Conservation (phyloP, 2,797 vertebrate genomes). For the Oreortyx pictus region DNA sequence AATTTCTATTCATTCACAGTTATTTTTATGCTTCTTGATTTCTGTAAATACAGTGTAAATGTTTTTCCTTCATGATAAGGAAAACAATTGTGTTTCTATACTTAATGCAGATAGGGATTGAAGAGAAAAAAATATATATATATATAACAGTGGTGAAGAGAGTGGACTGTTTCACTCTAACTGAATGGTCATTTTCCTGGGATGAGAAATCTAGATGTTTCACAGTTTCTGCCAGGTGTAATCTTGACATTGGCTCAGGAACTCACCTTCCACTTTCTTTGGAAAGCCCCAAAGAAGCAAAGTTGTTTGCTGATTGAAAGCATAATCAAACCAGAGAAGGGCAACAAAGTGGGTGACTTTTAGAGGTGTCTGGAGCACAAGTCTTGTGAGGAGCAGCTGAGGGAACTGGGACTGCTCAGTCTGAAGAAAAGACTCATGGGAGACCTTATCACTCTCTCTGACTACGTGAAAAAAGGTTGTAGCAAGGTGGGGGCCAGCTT, state of each 20-base stretch:
- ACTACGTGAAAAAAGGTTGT: too few species aligned
- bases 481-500: too few species aligned
- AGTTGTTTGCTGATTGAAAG: neutral
- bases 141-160: rapidly evolving
- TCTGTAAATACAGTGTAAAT: neutral
- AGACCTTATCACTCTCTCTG: too few species aligned
- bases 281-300: neutral
- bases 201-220: neutral
- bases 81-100: neutral
- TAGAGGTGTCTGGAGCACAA: too few species aligned
- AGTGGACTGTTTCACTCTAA: neutral
- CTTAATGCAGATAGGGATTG: neutral
- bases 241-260: neutral
- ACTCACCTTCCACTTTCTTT: neutral
- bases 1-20: neutral
- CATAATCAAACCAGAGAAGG: neutral
- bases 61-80: neutral
- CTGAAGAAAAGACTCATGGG: too few species aligned
- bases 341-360: too few species aligned
- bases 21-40: constrained; percentile 19
- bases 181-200: rapidly evolving
- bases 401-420: too few species aligned
- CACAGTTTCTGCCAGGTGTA: neutral
- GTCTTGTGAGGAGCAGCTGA: too few species aligned
- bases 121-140: neutral